Evolutionary conservation across 2,888 invertebrate genomes (phyloP), one percentile per base, ranked within the genome.

Genomic region (Hypomecis atomaria): DNA sequence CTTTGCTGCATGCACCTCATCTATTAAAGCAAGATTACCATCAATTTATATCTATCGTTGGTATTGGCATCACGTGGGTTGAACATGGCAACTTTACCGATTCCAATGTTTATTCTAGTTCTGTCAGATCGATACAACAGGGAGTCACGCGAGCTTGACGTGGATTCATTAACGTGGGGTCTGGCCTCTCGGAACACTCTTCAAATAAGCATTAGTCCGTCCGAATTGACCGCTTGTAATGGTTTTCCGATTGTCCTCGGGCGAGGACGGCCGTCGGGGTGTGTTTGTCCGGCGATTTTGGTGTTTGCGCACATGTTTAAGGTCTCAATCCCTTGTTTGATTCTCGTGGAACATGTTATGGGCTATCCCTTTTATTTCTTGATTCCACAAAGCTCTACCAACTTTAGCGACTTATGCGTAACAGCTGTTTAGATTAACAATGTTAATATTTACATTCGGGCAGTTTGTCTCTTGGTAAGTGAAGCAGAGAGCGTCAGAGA

Each of bases 191-290:
- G 60, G 74, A 82, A 82, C 78, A 78, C 77, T 85, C 79, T 81
- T 85, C 81, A 85, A 88, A 88, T 87, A 87, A 86, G 84, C 85
- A 88, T 89, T 84, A 82, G 76, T 66, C 74, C 74, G 74, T 70
- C 75, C 71, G 75, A 81, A 80, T 79, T 76, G 81, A 72, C 72
- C 71, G 73, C 66, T 69, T 67, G 78, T 85, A 87, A 90, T 88
- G 80, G 85, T 80, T 86, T 85, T 86, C 82, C 84, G 82, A 87
- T 89, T 82, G 84, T 83, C 78, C 74, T 73, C 78, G 73, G 48
- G 23, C 45, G 60, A 56, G 60, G 36, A 70, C 71, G 70, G 66
- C 61, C 74, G 74, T 74, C 76, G 74, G 75, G 74, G 74, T 73
- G 75, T 83, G 78, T 82, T 81, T 78, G 78, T 73, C 74, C 78